Evolutionary conservation across 2,888 invertebrate species (phyloP).

Genomic region (Drosophila maculinotata): DNA sequence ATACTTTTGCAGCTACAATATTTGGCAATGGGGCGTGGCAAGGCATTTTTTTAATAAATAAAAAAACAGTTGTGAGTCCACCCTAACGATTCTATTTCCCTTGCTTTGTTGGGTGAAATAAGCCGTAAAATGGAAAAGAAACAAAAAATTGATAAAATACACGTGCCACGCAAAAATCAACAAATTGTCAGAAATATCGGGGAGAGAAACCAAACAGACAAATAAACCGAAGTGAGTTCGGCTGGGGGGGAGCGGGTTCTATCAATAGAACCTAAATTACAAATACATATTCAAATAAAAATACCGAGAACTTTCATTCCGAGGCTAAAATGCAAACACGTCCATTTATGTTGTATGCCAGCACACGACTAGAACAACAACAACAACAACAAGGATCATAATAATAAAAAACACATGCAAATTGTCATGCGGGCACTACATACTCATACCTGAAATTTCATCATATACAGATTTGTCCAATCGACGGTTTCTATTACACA

Average conservation of each 20-base stretch:
- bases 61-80: constrained; percentile 37
- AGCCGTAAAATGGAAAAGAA: constrained; percentile 39
- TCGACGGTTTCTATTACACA: constrained; percentile 30
- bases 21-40: constrained; percentile 29
- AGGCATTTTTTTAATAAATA: constrained; percentile 24
- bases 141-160: constrained; percentile 26
- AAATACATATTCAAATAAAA: constrained; percentile 59
- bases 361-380: constrained; percentile 6
- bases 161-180: constrained; percentile 66
- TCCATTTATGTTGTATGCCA: constrained; percentile 57
- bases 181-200: constrained; percentile 51
- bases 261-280: constrained; percentile 73
- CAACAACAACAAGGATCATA: constrained; percentile 11
- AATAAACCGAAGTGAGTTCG: too few relatives aligned
- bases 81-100: constrained; percentile 7
- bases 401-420: constrained; percentile 22
- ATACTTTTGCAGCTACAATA: constrained; percentile 7
- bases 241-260: background rate
- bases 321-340: constrained; percentile 63
- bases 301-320: constrained; percentile 46
- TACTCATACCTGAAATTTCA: constrained; percentile 22
- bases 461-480: constrained; percentile 18
- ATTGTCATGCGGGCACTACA: constrained; percentile 41
- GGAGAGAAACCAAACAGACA: background rate
- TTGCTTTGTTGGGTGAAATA: constrained; percentile 29